Base-by-base conservation (phyloP, 2,797 vertebrate genomes). In the Eutrigla gurnardus region DNA sequence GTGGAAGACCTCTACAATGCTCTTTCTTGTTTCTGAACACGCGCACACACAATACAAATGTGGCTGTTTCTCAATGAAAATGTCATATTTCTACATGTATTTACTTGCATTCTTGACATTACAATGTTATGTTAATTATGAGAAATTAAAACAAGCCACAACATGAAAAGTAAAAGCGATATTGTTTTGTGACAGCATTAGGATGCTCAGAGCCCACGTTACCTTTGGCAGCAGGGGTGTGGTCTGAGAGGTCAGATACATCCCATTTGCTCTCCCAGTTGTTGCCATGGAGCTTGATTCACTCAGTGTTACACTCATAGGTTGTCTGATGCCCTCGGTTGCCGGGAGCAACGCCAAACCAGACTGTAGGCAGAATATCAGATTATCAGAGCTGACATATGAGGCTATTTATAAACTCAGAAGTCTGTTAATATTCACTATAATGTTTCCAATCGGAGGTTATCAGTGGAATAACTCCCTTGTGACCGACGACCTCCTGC, bases 211-310 rank as follows among this genome's bases (percentile, higher is more conserved):
- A 68, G 74, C 67, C 42, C 6, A 25, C 17, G 1, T 85, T 93
- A 96, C 96, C 95, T 96, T 96, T 86, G 95, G 95, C 92, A 96
- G 93, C 87, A 93, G 85, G 64, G 94, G 87, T 25, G 86, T 88
- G 65, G 88, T 80, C 86, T 92, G 92, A 78, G 85, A 85, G 77
- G 91, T 89, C 83, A 93, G 77, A 82, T 90, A 91, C 81, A 93
- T 82, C 89, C 92, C 90, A 68, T 91, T 95, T 77, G 90, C 86
- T 94, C 93, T 93, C 85, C 94, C 93, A 80, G 90, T 90, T 61
- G 89, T 93, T 92, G 92, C 88, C 85, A 90, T 84, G 80, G 89
- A 85, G 91, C 92, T 92, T 36, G 93, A 89, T 75, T 94, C 95
- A 49, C 81, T 72, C 70, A 89, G 82, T 42, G 88, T 90, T 66